A percentile compares a stretch with the other conserved stretches of the same genome.
phyloP scores from a whole-genome alignment of 2,797 vertebrate genomes.

The Tokudaia muenninki region DNA sequence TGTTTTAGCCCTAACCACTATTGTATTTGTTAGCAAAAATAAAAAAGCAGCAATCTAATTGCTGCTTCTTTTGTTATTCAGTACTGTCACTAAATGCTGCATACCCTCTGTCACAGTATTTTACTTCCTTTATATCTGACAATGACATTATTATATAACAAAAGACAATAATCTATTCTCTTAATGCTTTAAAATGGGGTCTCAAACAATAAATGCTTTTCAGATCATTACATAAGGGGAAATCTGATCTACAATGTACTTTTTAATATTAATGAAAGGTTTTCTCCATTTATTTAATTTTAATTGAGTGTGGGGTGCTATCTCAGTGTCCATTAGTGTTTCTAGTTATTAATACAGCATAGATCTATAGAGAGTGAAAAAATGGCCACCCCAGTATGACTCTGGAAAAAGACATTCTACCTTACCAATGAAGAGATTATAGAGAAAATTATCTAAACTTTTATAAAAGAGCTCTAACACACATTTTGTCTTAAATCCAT shows the following conservation, averaged over 20 bases:
- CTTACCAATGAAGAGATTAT: background rate
- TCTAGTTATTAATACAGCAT: constrained; percentile 32
- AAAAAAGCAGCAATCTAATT: background rate
- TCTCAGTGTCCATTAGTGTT: background rate
- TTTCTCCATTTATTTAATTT: constrained; percentile 25
- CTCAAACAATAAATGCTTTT: constrained; percentile 57
- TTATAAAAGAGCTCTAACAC: background rate
- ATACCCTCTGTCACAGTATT: background rate
- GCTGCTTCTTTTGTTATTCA: constrained; percentile 12
- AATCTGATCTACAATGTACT: constrained; percentile 29
- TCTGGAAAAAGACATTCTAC: background rate
- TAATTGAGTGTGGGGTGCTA: background rate
- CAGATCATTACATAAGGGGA: constrained; percentile 51
- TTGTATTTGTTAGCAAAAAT: constrained; percentile 15
- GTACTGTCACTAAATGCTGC: constrained; percentile 6
- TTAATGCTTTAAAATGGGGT: constrained; percentile 17
- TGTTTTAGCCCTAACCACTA: background rate
- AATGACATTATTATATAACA: constrained; percentile 35
- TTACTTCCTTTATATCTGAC: constrained; percentile 33
- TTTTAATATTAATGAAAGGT: constrained; percentile 44
- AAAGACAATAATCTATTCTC: constrained; percentile 30
- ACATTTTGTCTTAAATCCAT: background rate
- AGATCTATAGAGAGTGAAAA: constrained; percentile 3
- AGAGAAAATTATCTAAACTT: constrained; percentile 23
- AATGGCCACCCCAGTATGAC: background rate